Evolutionary conservation across 1,140 invertebrate species (phyloP), one percentile per base, ranked within the genome.

Genomic region (Drosophila carrolli): DNA sequence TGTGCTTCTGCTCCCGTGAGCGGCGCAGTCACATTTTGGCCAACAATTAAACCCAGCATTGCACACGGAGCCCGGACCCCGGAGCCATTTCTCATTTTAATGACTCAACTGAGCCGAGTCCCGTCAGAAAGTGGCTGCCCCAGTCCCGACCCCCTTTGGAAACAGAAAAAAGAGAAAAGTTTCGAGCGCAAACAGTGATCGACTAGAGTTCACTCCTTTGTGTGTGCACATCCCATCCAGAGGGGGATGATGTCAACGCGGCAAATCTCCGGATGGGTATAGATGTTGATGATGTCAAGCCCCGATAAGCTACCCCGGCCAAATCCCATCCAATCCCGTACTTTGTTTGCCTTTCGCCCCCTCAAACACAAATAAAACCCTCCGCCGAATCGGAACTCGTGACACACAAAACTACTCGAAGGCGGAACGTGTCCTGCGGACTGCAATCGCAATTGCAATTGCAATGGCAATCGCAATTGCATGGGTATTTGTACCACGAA

Each of bases 1-100:
- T 38, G 19, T 37, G 53, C 63, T 29, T 70, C 44, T 51, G 27
- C 48, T 35, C 29, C 48, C 48, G 48, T 56, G 58, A 46, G 59
- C 70, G 71, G 48, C 66, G 72, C 61, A 78, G 56, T 53, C 58
- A 70, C 55, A 75, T 88, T 86, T 78, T 83, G 79, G 75, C 75
- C 83, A 89, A 86, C 83, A 86, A 86, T 86, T 88, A 86, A 89
- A 83, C 71, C 63, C 80, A 65, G 62, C 70, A 78, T 76, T 78
- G 83, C 75, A 79, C 62, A 79, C 61, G 78, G 75, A 57, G 71
- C 83, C 83, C 61, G 75, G 75, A 57, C 66, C 83, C 83, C 58
- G 66, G 67, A 86, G 84, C 76, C 84, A 88, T 89, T 88, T 83
- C 63, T 88, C 83, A 88, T 88, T 88, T 88, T 88, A 88, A 88